These are phyloP conservation scores for Taphrorychus bicolor DNA, from an alignment of 2,888 invertebrate genomes.

Conservation along the genomic window DNA sequence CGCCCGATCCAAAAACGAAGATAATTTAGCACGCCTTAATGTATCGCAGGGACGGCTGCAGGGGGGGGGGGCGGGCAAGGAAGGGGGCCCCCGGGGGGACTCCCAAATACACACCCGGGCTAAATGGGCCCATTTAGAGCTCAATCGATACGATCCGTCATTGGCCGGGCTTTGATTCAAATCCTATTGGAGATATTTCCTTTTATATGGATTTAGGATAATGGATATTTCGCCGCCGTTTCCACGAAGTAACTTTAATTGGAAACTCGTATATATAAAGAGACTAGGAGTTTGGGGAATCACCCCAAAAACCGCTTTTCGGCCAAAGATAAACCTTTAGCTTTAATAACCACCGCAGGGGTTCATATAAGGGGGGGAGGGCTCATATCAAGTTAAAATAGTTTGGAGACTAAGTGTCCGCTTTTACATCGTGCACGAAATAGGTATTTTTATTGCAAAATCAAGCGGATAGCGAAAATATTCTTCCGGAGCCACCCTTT, in stretches of 20 bases:
- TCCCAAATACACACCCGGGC: slow-evolving; percentile 35
- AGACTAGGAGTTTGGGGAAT: too few relatives aligned
- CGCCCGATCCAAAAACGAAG: slow-evolving; percentile 24
- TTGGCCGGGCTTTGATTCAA: slow-evolving; percentile 42
- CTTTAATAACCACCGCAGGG: too few relatives aligned
- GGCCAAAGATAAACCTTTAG: too few relatives aligned
- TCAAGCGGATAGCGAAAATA: slow-evolving; percentile 2
- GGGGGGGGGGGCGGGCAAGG: not conserved
- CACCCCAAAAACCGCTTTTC: too few relatives aligned
- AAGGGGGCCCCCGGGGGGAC: slow-evolving; percentile 9
- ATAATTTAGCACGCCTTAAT: slow-evolving; percentile 38
- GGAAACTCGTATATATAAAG: too few relatives aligned
- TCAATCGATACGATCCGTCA: slow-evolving; percentile 40
- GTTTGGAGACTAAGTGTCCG: not conserved
- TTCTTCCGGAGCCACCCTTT: slow-evolving; percentile 17
- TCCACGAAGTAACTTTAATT: slow-evolving; percentile 31
- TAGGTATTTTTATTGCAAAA: not conserved
- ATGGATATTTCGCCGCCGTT: slow-evolving; percentile 40
- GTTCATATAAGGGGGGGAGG: too few relatives aligned
- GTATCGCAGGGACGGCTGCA: slow-evolving; percentile 28
- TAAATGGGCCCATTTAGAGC: slow-evolving; percentile 36
- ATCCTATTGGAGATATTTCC: slow-evolving; percentile 42
- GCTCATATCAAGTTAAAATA: slow-evolving; percentile 3
- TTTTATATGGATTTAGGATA: slow-evolving; percentile 42
- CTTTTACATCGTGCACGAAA: not conserved